Percentiles rank a stretch among this genome's conserved stretches.
These are phyloP conservation scores for Lethrus apterus DNA, from an alignment of 1,140 invertebrate species.

Conservation along the genomic window DNA sequence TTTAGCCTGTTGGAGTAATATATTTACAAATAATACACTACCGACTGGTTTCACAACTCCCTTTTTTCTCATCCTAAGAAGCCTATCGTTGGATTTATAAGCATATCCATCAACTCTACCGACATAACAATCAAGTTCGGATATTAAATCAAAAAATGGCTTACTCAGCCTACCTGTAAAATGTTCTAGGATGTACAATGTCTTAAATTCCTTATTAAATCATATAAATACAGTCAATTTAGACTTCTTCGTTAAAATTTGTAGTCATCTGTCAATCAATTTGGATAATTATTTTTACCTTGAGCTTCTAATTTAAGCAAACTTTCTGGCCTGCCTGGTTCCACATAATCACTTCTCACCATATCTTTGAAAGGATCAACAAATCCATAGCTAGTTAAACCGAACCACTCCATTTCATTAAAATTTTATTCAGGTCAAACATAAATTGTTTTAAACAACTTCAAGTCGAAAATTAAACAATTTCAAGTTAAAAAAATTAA, in stretches of 20 bases:
- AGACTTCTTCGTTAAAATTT: constrained; percentile 8
- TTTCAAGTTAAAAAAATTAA: no score
- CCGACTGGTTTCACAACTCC: constrained; percentile 28
- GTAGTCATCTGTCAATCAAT: no score
- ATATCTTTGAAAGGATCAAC: constrained; percentile 28
- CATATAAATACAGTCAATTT: constrained; percentile 6
- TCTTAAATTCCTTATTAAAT: constrained; percentile 11
- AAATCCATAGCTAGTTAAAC: constrained; percentile 24
- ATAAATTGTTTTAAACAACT: no score
- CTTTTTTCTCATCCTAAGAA: constrained; percentile 26
- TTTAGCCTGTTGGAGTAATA: not conserved
- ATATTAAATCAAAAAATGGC: constrained; percentile 25
- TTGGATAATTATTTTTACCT: no score
- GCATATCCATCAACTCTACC: constrained; percentile 31
- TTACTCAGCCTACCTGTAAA: not conserved
- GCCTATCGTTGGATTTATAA: constrained; percentile 28
- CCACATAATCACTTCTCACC: constrained; percentile 27
- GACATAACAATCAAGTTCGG: constrained; percentile 30
- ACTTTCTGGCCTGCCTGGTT: constrained; percentile 15
- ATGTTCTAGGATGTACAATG: constrained; percentile 1
- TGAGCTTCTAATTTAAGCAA: not conserved
- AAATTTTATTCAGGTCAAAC: no score
- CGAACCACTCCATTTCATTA: constrained; percentile 31
- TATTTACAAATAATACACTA: constrained; percentile 6
- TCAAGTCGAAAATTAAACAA: no score